Conservation (phyloP, 2,888 invertebrate genomes). For the Drosophila paranaensis region DNA sequence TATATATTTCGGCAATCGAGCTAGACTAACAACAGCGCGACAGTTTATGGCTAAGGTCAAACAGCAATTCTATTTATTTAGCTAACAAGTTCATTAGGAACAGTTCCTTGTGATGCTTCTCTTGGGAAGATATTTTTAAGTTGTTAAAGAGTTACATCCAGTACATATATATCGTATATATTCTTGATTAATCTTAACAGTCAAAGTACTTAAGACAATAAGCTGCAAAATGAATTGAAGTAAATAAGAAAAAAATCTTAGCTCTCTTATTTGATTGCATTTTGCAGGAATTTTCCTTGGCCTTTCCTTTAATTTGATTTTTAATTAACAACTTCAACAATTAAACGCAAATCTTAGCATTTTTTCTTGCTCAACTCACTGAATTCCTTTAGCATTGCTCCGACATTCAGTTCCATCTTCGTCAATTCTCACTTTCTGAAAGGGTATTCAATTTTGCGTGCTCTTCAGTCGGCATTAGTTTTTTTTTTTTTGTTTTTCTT, state of each 20-base stretch:
- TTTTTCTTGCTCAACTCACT: neutral
- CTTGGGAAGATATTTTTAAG: neutral
- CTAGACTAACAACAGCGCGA: neutral
- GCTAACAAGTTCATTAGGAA: constrained; percentile 10
- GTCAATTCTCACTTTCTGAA: neutral
- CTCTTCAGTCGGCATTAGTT: neutral
- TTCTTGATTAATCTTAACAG: neutral
- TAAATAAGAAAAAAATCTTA: no score
- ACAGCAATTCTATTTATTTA: neutral
- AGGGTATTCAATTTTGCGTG: constrained; percentile 2
- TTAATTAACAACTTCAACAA: neutral
- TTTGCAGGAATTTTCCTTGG: neutral
- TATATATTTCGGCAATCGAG: neutral
- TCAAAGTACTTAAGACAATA: no score
- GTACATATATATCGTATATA: neutral
- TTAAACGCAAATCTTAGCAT: neutral
- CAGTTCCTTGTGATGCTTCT: neutral
- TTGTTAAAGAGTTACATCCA: neutral
- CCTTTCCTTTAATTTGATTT: neutral
- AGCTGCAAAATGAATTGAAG: no score
- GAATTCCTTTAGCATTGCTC: neutral
- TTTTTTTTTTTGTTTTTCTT: constrained; percentile 12
- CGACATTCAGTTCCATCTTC: neutral
- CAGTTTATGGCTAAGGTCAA: neutral
- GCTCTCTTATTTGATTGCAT: no score